Conservation (phyloP, 2,888 invertebrate genomes). For the Latrodectus hesperus region DNA sequence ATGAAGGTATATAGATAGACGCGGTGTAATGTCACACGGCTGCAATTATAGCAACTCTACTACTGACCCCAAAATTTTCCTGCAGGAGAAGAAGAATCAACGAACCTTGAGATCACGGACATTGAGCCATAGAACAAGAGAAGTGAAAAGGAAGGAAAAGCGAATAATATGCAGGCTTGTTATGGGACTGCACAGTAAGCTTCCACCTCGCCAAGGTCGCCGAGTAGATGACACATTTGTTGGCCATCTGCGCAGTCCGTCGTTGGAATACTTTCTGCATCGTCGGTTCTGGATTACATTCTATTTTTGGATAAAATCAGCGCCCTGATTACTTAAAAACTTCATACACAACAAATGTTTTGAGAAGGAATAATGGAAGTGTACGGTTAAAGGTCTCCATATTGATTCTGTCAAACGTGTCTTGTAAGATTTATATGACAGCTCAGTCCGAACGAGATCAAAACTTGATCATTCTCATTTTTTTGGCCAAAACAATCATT, state of each 20-base stretch:
- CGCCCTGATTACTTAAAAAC: too few species aligned
- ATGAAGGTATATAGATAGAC: not conserved
- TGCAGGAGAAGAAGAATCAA: not conserved
- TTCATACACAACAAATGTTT: too few species aligned
- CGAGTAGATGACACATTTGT: not conserved
- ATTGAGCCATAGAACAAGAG: slow-evolving; percentile 18
- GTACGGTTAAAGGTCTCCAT: too few species aligned
- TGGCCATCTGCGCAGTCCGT: not conserved
- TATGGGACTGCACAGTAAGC: slow-evolving; percentile 20
- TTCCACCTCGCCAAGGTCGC: slow-evolving; percentile 38
- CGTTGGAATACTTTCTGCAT: not conserved
- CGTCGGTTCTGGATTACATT: not conserved
- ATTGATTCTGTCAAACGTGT: too few species aligned
- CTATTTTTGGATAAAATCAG: not conserved
- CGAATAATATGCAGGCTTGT: not conserved
- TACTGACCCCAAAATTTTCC: slow-evolving; percentile 58
- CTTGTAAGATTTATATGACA: too few species aligned
- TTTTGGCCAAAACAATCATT: too few species aligned
- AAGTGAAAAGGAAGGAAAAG: slow-evolving; percentile 50
- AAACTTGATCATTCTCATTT: too few species aligned
- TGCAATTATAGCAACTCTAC: slow-evolving; percentile 42
- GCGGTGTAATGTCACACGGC: not conserved
- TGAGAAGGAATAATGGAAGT: too few species aligned
- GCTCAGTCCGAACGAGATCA: too few species aligned
- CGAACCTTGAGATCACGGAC: slow-evolving; percentile 64